Evolutionary conservation across 2,797 vertebrate genomes (phyloP), one percentile per base, ranked within the genome.

Genomic region (Clamator glandarius): DNA sequence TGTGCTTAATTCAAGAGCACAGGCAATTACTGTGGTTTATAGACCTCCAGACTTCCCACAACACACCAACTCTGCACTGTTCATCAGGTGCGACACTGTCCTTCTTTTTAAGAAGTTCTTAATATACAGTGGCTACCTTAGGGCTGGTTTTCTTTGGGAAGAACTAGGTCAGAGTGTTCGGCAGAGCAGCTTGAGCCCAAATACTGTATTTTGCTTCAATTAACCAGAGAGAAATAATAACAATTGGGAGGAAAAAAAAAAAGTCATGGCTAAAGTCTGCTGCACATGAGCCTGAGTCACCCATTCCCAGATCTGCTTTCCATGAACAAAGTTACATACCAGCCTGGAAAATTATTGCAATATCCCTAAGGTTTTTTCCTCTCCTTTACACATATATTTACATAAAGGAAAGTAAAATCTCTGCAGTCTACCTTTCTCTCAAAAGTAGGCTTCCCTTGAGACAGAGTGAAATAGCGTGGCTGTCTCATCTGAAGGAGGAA

Each of bases 371-470:
- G 23, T 54, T 54, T 31, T 55, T 64, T 83, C 90, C 42, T 69
- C 52, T 52, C 39, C 28, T 64, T 89, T 80, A 84, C 26, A 64
- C 6, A 26, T 73, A 36, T 89, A 89, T 89, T 86, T 89, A 68
- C 59, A 41, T 67, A 68, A 79, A 81, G 58, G 23, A 73, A 89
- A 77, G 41, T 24, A 67, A 59, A 76, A 80, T 59, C 54, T 83
- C 82, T 61, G 41, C 46, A 81, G 51, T 12, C 54, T 86, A 68
- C n/a, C 59, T 93, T 87, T 76, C 48, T 69, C 41, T 84, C 69
- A 67, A 46, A 89, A 89, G 51, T 19, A 69, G 70, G n/a, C 52
- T 92, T 89, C 75, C 61, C 70, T 64, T 90, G 75, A 77, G 89
- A 80, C 5, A 25, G 33, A 63, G 55, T 55, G 33, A 76, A 89